A percentile compares a stretch with the other conserved stretches of the same genome.
Evolutionary conservation across 2,113 vertebrate species (phyloP).

Genomic region (Typhlomys cinereus): DNA sequence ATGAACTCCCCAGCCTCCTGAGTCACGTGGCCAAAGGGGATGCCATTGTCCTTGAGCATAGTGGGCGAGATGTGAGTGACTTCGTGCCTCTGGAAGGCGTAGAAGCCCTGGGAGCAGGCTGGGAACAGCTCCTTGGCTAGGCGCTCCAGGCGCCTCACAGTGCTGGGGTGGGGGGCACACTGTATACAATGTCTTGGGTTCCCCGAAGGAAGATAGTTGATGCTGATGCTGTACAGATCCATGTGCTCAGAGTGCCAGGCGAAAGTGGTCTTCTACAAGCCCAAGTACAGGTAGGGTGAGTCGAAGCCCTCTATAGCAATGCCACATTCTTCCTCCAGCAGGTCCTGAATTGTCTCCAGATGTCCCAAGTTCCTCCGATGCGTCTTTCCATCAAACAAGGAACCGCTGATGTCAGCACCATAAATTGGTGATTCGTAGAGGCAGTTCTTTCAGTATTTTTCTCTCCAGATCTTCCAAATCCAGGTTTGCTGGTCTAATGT

Average conservation of each 20-base stretch:
- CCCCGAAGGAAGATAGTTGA: slow-evolving; percentile 70
- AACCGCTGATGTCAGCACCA: slow-evolving; percentile 65
- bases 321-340: slow-evolving; percentile 54
- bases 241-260: slow-evolving; percentile 74
- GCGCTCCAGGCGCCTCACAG: slow-evolving; percentile 54
- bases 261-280: slow-evolving; percentile 70
- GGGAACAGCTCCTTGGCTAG: slow-evolving; percentile 68
- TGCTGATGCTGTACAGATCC: slow-evolving; percentile 74
- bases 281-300: slow-evolving; percentile 68
- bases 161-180: slow-evolving; percentile 67
- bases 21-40: slow-evolving; percentile 46
- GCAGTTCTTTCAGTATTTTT: slow-evolving; percentile 70
- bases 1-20: slow-evolving; percentile 76
- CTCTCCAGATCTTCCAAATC: slow-evolving; percentile 61
- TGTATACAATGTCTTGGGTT: slow-evolving; percentile 69
- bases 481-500: background rate
- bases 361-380: slow-evolving; percentile 23
- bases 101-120: background rate
- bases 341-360: slow-evolving; percentile 66
- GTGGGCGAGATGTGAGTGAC: slow-evolving; percentile 65
- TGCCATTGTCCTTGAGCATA: slow-evolving; percentile 39
- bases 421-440: slow-evolving; percentile 46
- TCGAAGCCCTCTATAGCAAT: slow-evolving; percentile 68
- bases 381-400: slow-evolving; percentile 55
- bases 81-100: slow-evolving; percentile 72